Evolutionary conservation across 2,797 vertebrate species (phyloP), one percentile per base, ranked within the genome.

Genomic region (Sus cebifrons): DNA sequence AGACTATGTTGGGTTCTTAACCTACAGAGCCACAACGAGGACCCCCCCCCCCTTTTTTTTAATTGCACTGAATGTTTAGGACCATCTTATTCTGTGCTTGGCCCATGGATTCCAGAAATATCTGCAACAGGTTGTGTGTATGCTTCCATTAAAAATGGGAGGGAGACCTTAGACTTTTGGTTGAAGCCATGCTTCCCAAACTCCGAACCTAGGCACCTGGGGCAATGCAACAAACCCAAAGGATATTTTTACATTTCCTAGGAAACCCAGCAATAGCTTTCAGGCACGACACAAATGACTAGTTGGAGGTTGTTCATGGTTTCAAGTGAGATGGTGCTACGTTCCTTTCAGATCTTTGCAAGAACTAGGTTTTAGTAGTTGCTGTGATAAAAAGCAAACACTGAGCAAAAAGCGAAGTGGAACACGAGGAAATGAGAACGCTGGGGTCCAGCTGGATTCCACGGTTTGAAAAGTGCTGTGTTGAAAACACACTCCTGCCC

Each of bases 161-260:
- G 21, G 7, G 5, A 52, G 29, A 21, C 73, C 8, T 64, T 9
- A 14, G 9, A 40, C 36, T 6, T 3, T 2, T 2, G 71, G 54
- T 29, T 16, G 23, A 54, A 70, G 62, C 23, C 29, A 1, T 27
- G 62, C 36, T 82, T 82, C 67, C 86, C 49, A 58, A 49, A 68
- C 62, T 4, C 27, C 29, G 62, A 10, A 11, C 58, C 23, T 18
- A 0, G 40, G 49, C 21, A 40, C 18, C 9, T 0, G 0, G n/a
- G 13, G 29, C 52, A 16, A 15, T 5, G 29, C 74, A 52, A 25
- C 27, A 9, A 7, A 60, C 15, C 29, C 32, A 10, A 32, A 0
- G 16, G 36, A 7, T 27, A 12, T 2, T 16, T 64, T 56, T 89
- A 36, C 77, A 82, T 40, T 67, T 36, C 16, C 21, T 6, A 13